A percentile compares a stretch with the other conserved stretches of the same genome.
Evolutionary conservation across 2,797 vertebrate genomes (phyloP).

Genomic region (Sitta carolinensis): DNA sequence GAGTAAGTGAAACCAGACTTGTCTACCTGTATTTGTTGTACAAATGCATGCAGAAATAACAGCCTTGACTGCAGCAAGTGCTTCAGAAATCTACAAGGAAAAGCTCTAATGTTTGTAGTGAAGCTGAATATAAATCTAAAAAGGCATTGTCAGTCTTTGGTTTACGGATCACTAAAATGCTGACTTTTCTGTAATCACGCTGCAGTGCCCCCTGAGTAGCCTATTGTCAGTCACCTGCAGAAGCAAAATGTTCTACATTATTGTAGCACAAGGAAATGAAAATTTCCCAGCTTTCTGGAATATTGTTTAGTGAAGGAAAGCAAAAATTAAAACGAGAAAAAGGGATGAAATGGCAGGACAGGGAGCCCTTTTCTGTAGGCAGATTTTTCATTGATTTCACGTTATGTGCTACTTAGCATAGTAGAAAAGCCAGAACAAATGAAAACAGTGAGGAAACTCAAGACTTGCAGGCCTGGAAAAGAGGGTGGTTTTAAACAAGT

Average conservation of each 20-base stretch:
- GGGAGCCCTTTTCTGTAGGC: neutral
- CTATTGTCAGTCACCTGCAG: neutral
- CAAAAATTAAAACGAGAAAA: neutral
- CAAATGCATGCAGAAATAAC: neutral
- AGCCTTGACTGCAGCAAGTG: neutral
- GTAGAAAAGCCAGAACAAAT: constrained; percentile 51
- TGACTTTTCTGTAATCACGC: neutral
- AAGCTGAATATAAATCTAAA: neutral
- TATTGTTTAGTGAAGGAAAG: neutral
- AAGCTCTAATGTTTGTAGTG: neutral
- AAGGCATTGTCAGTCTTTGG: neutral
- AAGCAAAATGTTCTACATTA: neutral
- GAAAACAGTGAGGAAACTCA: constrained; percentile 31
- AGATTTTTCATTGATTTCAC: neutral
- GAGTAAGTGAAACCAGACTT: constrained; percentile 34
- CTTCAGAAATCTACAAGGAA: neutral
- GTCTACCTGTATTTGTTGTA: neutral
- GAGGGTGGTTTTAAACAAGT: neutral
- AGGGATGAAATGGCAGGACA: neutral
- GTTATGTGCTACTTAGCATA: neutral
- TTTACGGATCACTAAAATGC: neutral
- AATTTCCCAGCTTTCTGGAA: neutral
- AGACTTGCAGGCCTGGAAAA: neutral
- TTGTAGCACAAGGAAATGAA: constrained; percentile 1
- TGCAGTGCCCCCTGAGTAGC: neutral